Base-by-base conservation (phyloP, 2,797 vertebrate genomes). In the Sciaenops ocellatus region DNA sequence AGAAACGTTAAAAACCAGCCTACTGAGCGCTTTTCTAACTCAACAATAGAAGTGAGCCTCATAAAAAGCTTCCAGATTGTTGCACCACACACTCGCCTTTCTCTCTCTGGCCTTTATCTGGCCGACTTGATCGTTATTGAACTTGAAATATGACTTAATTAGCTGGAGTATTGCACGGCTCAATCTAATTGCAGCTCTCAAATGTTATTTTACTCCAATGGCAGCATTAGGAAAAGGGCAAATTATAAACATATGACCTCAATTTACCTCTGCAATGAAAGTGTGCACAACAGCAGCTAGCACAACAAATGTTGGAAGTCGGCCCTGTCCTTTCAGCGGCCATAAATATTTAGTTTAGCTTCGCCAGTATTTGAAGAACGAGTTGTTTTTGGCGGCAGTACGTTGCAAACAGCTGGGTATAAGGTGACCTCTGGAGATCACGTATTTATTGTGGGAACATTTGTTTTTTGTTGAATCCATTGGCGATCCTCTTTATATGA, bases 111-210 rank as follows among this genome's bases (percentile, higher is more conserved):
- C 89, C 91, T 94, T 93, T 93, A 90, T 93, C 92, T 84, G 80
- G 83, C 90, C 77, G 41, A 48, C 79, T 80, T 86, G 90, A 92
- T 92, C 75, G 78, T 93, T 92, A 94, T 91, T 93, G 93, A 92
- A 93, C 88, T 89, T 93, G 93, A 94, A 94, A 93, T 92, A 92
- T 92, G 91, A 91, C 92, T 94, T 94, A 92, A 95, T 95, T 95
- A 94, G 88, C 90, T 20, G 46, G 78, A 88, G 87, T 86, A 90
- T 92, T 86, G 74, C 64, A 54, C 73, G 17, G 70, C 85, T 85
- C 88, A 84, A 91, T 93, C 89, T 88, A 90, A 92, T 92, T 91
- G 89, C 87, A 63, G 76, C 87, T 70, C 92, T 93, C 91, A 90
- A 90, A 92, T 89, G 90, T 78, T 92, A 80, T 90, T 94, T 92